Percentiles rank a stretch among this genome's conserved stretches.
These are phyloP conservation scores for Odontamblyopus rebecca DNA, from an alignment of 2,797 vertebrate genomes.

Conservation along the genomic window DNA sequence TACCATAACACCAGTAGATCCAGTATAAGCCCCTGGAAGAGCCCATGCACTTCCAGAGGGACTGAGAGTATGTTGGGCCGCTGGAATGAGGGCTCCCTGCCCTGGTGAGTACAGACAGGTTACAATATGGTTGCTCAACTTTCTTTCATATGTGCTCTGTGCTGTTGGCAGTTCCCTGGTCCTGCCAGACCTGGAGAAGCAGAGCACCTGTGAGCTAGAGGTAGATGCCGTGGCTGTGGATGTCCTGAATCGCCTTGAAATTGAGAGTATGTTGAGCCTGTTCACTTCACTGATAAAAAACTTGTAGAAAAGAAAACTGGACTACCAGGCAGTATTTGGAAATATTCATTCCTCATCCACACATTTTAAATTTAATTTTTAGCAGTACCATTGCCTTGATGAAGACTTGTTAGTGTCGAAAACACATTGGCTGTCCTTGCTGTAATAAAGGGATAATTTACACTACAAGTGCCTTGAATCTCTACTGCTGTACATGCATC, in stretches of 20 bases:
- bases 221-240: conserved; percentile 95
- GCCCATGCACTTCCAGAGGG: conserved; percentile 70
- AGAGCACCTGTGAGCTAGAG: conserved; percentile 97
- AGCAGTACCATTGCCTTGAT: too few relatives aligned
- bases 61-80: conserved; percentile 75
- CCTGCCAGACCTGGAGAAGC: conserved; percentile 85
- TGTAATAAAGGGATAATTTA: too few relatives aligned
- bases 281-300: background rate
- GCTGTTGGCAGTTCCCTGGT: conserved; percentile 84
- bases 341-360: too few relatives aligned
- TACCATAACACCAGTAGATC: conserved; percentile 24
- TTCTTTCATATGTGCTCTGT: background rate
- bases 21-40: conserved; percentile 60
- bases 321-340: too few relatives aligned
- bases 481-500: too few relatives aligned
- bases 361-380: too few relatives aligned
- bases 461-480: too few relatives aligned
- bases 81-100: conserved; percentile 89
- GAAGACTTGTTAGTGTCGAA: too few relatives aligned
- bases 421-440: too few relatives aligned
- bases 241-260: conserved; percentile 93
- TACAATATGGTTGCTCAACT: background rate
- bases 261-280: conserved; percentile 84
- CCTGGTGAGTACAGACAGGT: conserved; percentile 80
- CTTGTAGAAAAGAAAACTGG: too few relatives aligned